phyloP scores from a whole-genome alignment of 2,888 invertebrate species.

The Athetis lepigone region DNA sequence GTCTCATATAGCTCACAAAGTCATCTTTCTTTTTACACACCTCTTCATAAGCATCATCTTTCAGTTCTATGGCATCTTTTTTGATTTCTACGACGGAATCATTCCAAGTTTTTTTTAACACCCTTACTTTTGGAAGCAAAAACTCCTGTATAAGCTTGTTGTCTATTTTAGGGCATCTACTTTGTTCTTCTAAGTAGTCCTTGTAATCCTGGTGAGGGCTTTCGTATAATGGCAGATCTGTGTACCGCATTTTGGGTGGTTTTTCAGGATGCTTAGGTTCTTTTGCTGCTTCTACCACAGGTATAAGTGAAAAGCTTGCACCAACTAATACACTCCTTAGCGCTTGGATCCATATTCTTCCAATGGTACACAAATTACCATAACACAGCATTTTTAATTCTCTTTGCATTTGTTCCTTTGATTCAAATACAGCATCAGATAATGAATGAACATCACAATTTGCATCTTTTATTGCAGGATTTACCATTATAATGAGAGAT shows the following conservation, averaged over 20 bases:
- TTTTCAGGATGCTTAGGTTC: slow-evolving; percentile 49
- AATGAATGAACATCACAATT: not conserved
- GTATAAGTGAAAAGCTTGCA: slow-evolving; percentile 68
- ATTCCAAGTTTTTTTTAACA: slow-evolving; percentile 53
- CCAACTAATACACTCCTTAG: slow-evolving; percentile 71
- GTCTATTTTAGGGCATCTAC: slow-evolving; percentile 69
- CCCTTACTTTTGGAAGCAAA: slow-evolving; percentile 71
- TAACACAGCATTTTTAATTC: slow-evolving; percentile 58
- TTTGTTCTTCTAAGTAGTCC: slow-evolving; percentile 65
- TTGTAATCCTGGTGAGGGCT: slow-evolving; percentile 78
- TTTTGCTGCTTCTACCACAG: slow-evolving; percentile 72
- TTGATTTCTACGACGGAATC: slow-evolving; percentile 38
- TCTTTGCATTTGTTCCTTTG: slow-evolving; percentile 55
- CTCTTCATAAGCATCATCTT: slow-evolving; percentile 29
- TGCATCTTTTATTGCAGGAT: not conserved
- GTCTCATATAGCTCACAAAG: slow-evolving; percentile 70
- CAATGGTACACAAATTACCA: slow-evolving; percentile 74
- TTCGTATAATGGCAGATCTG: slow-evolving; percentile 77
- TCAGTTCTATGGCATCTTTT: slow-evolving; percentile 33
- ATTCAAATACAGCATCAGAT: slow-evolving; percentile 44
- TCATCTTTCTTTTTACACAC: slow-evolving; percentile 57
- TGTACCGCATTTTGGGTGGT: slow-evolving; percentile 79
- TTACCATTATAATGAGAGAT: slow-evolving; percentile 49
- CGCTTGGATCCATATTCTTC: slow-evolving; percentile 73
- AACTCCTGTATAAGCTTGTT: slow-evolving; percentile 71